Evolutionary conservation across 2,888 invertebrate genomes (phyloP), one percentile per base, ranked within the genome.

Genomic region (Eupelmus urozonus): DNA sequence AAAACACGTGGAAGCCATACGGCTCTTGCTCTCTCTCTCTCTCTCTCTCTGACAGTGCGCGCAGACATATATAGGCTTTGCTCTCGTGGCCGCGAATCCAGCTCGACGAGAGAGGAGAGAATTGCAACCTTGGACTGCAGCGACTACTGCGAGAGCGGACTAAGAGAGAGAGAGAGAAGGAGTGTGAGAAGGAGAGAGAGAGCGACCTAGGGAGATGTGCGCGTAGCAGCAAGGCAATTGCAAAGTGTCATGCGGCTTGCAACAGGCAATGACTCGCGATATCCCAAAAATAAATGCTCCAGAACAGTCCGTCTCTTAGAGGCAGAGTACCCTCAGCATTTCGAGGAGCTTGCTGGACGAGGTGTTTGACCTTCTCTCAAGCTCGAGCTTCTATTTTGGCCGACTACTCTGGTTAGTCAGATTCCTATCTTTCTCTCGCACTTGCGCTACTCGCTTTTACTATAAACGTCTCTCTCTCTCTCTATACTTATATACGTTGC

Each of bases 191-290:
- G n/a, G n/a, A n/a, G 18, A 69, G 57, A 55, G n/a, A 42, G 16
- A 55, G 25, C 13, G 55, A 23, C 67, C 55, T 67, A 34, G 67
- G 23, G 40, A 25, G 42, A 69, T 29, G n/a, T 20, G 63, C 11
- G 65, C 20, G 45, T 23, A 42, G 5, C 18, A 81, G 76, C 78
- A 79, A 78, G 82, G 80, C 83, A 82, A 82, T 83, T 49, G 16
- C 42, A 82, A 84, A 86, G 82, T 87, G 87, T 85, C 85, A 87
- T 86, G 83, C 82, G 84, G 84, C 83, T 84, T 84, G 83, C 80
- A 83, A 83, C 82, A 78, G 82, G 82, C 84, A 86, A 84, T 87
- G 85, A 85, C 83, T 84, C 79, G 83, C 82, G 80, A 77, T 81
- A 78, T 80, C 77, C 78, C 73, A 81, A 83, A 82, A 84, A 83